Evolutionary conservation across 2,113 vertebrate species (phyloP).

Genomic region (Pterocles gutturalis): DNA sequence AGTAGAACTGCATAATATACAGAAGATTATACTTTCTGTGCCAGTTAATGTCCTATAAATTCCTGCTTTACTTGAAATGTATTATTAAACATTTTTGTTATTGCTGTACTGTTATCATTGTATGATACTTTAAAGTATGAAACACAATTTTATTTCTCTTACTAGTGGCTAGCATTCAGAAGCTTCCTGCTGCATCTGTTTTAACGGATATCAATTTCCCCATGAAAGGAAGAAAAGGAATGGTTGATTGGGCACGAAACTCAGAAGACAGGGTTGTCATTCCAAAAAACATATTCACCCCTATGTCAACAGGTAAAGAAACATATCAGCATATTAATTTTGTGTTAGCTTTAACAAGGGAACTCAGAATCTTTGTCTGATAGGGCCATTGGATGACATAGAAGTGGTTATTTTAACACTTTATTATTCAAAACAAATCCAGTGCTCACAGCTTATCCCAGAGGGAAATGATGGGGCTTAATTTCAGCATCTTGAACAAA

Average conservation of each 20-base stretch:
- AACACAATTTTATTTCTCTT: slow-evolving; percentile 36
- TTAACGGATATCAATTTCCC: slow-evolving; percentile 99
- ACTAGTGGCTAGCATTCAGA: slow-evolving; percentile 98
- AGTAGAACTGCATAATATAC: background rate
- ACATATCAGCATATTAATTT: background rate
- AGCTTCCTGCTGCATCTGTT: slow-evolving; percentile 94
- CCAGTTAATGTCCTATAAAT: background rate
- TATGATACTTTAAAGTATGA: background rate
- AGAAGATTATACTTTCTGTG: background rate
- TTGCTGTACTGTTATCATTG: background rate
- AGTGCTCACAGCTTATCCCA: background rate
- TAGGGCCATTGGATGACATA: background rate
- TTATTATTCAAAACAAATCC: background rate
- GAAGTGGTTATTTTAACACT: background rate
- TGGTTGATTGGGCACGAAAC: slow-evolving; percentile 99
- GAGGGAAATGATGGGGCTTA: background rate
- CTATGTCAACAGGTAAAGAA: slow-evolving; percentile 91
- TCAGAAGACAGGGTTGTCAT: slow-evolving; percentile 98
- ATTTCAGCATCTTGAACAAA: background rate
- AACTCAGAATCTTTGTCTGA: background rate
- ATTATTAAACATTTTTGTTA: background rate
- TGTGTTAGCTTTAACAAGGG: background rate
- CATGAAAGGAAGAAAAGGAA: slow-evolving; percentile 99
- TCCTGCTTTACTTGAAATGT: background rate
- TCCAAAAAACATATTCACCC: slow-evolving; percentile 95